Percentiles rank a stretch among this genome's conserved stretches.
These are phyloP conservation scores for Enteromius argenteus DNA, from an alignment of 2,797 vertebrate genomes.

Conservation along the genomic window DNA sequence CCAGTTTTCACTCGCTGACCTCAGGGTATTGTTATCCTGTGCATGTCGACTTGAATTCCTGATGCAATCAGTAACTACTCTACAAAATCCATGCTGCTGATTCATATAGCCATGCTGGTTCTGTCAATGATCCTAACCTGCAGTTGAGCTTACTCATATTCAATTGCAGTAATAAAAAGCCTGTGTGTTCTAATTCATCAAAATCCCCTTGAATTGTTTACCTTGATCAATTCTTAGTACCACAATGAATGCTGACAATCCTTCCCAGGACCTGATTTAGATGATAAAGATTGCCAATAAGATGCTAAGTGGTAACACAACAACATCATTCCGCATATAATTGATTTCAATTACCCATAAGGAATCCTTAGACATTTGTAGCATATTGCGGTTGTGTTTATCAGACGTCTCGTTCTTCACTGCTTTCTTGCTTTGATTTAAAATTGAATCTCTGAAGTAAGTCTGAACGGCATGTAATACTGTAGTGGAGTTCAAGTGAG, in stretches of 20 bases:
- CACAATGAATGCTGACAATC: constrained; percentile 26
- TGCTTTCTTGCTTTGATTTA: constrained; percentile 6
- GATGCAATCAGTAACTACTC: constrained; percentile 48
- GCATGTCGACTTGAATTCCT: constrained; percentile 37
- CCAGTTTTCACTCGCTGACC: constrained; percentile 26
- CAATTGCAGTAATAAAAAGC: background rate
- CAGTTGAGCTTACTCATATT: background rate
- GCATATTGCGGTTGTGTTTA: background rate
- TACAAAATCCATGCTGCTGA: constrained; percentile 24
- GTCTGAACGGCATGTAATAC: background rate
- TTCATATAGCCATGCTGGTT: constrained; percentile 26
- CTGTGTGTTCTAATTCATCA: background rate
- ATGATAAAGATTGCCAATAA: constrained; percentile 15
- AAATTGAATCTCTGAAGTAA: background rate
- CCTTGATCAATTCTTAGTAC: background rate
- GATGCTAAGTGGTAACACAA: constrained; percentile 29
- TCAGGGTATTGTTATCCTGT: constrained; percentile 15
- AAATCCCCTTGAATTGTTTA: constrained; percentile 5
- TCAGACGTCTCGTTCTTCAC: background rate
- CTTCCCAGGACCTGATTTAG: background rate
- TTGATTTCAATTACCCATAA: background rate
- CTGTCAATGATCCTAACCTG: constrained; percentile 17
- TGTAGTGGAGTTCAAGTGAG: constrained; percentile 9
- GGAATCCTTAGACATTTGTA: background rate
- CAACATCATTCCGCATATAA: constrained; percentile 12